Base-by-base conservation (phyloP, 2,797 vertebrate species). In the Babyrousa celebensis region DNA sequence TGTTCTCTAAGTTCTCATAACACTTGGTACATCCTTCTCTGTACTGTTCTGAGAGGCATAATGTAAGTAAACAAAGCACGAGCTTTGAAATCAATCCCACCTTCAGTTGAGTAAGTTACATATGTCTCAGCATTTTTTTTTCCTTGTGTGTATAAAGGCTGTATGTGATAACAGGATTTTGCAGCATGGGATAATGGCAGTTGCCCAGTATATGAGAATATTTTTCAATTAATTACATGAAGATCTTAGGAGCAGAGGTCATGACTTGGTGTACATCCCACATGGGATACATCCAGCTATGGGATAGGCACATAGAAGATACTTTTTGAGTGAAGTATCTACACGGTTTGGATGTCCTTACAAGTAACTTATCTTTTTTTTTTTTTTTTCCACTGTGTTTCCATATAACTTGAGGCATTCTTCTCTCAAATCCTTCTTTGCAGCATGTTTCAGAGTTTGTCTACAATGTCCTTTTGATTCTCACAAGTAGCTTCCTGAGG, bases 201-300 rank as follows among this genome's bases (percentile, higher is more conserved):
- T 54, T 71, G 18, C 14, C 78, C 1, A 63, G 23, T 56, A 68
- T 89, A n/a, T 11, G 54, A 52, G 14, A 67, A 12, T 10, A 29
- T 91, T 89, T 82, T 83, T 63, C 43, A 60, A 23, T 71, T 58
- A 62, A 70, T 84, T 91, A 94, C 8, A 80, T 58, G 62, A 68
- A 79, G 25, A 83, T 83, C 58, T 95, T 82, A 56, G 32, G 7
- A 90, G 20, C 1, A 60, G 77, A 18, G 32, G 6, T 54, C 52
- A 10, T 63, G 83, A 74, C 63, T 94, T 5, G 1, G 11, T 20
- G 3, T 70, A 2, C 40, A 6, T 48, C 72, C 63, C 85, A 56
- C 23, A 36, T 7, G 11, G 27, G 62, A 9, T 56, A 60, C 11
- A 32, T 58, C 21, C 48, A 74, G 23, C 43, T n/a, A 32, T 5